Conservation (phyloP, 1,140 invertebrate genomes). For the Cydia amplana region DNA sequence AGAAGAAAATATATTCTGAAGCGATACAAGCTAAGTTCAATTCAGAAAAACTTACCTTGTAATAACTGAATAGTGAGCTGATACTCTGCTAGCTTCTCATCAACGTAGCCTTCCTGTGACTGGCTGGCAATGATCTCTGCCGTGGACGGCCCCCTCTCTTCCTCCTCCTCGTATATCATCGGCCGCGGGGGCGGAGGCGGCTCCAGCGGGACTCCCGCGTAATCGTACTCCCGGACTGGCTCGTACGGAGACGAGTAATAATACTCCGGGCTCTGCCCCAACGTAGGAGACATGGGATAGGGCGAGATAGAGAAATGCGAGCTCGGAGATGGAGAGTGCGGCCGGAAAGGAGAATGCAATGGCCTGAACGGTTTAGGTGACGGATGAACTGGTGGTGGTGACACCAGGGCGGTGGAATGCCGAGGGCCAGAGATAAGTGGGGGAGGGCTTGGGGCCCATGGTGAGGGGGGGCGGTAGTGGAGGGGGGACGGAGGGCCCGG, state of each 20-base stretch:
- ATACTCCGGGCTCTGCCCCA: slow-evolving; percentile 82
- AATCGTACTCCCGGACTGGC: slow-evolving; percentile 81
- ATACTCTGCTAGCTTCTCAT: slow-evolving; percentile 95
- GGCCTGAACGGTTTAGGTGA: slow-evolving; percentile 78
- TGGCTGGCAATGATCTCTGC: slow-evolving; percentile 95
- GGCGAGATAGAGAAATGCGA: slow-evolving; percentile 77
- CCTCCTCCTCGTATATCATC: slow-evolving; percentile 82
- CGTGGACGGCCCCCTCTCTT: slow-evolving; percentile 88
- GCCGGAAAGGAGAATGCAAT: slow-evolving; percentile 75
- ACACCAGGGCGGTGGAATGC: slow-evolving; percentile 73
- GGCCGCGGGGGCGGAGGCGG: slow-evolving; percentile 82
- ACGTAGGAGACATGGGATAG: slow-evolving; percentile 76
- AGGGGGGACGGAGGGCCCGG: slow-evolving; percentile 77
- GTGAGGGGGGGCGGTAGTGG: slow-evolving; percentile 82
- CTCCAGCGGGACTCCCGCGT: slow-evolving; percentile 85
- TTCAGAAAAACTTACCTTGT: slow-evolving; percentile 85
- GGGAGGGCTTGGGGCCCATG: slow-evolving; percentile 82
- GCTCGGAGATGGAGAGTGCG: slow-evolving; percentile 72
- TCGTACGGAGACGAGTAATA: slow-evolving; percentile 82
- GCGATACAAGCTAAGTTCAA: too few species aligned
- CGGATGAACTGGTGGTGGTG: slow-evolving; percentile 73
- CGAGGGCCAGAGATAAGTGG: slow-evolving; percentile 81
- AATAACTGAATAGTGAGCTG: slow-evolving; percentile 94
- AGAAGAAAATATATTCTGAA: too few species aligned
- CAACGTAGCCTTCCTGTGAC: slow-evolving; percentile 93